Conservation (phyloP, 2,888 invertebrate species). For the Tigriopus californicus region DNA sequence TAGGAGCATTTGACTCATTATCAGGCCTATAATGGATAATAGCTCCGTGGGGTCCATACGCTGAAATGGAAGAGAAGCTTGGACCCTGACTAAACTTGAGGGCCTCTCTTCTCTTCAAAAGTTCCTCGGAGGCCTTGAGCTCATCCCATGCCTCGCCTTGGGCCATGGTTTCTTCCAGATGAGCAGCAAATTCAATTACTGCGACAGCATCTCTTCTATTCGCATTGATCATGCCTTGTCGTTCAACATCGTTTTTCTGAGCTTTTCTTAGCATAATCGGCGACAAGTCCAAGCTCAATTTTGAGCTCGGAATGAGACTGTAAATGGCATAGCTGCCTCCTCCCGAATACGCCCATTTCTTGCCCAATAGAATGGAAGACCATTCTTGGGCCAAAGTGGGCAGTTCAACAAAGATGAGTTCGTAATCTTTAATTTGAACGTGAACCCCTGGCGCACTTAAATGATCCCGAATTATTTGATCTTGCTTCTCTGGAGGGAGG, state of each 20-base stretch:
- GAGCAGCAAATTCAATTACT: conserved; percentile 57
- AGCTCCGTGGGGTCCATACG: conserved; percentile 75
- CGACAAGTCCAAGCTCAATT: conserved; percentile 45
- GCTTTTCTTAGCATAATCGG: conserved; percentile 68
- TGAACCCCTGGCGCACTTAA: background rate
- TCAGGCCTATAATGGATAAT: conserved; percentile 76
- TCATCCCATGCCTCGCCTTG: conserved; percentile 43
- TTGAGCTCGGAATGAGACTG: conserved; percentile 33
- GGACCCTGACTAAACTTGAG: conserved; percentile 55
- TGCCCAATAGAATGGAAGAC: background rate
- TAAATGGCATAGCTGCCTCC: conserved; percentile 20
- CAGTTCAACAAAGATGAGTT: background rate
- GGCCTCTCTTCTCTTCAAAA: conserved; percentile 47
- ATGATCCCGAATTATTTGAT: background rate
- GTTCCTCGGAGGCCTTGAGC: conserved; percentile 45
- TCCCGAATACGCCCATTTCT: conserved; percentile 18
- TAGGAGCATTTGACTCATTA: conserved; percentile 41
- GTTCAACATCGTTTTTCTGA: conserved; percentile 65
- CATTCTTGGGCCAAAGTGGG: background rate
- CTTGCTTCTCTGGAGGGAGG: conserved; percentile 21
- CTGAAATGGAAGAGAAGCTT: conserved; percentile 83
- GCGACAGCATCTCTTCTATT: conserved; percentile 41
- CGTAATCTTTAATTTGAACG: conserved; percentile 4
- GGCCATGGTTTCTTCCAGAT: conserved; percentile 46
- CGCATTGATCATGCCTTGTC: conserved; percentile 30